Percentiles rank a stretch among this genome's conserved stretches.
phyloP scores from a whole-genome alignment of 2,113 vertebrate species.

The Rhegmatorhina hoffmannsi region DNA sequence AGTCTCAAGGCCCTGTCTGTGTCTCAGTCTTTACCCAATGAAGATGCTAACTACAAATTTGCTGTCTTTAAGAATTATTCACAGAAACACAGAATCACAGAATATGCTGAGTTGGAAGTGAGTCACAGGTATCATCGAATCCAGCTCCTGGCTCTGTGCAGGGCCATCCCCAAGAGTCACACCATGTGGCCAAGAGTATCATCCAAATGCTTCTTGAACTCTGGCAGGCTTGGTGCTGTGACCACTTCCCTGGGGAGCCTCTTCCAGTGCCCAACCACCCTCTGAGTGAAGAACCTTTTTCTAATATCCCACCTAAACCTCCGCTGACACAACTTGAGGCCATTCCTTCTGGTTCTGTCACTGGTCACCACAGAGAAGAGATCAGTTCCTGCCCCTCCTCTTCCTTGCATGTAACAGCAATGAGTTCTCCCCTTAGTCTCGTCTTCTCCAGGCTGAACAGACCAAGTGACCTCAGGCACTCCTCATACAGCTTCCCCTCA shows the following conservation, averaged over 20 bases:
- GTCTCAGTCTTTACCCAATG: background rate
- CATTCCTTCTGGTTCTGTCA: no score
- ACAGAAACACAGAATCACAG: background rate
- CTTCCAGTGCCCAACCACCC: background rate
- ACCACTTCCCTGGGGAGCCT: background rate
- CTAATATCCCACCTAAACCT: background rate
- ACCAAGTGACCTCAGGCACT: no score
- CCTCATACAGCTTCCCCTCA: no score
- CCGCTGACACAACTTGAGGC: background rate
- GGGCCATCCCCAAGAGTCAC: background rate
- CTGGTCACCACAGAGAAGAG: no score
- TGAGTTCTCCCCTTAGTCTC: no score
- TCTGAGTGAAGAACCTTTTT: background rate
- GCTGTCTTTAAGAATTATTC: background rate
- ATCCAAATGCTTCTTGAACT: background rate
- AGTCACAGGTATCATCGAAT: background rate
- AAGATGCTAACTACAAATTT: background rate
- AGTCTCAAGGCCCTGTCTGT: background rate
- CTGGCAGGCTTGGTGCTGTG: background rate
- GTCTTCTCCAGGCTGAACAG: no score
- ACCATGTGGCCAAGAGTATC: background rate
- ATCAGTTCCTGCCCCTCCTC: no score
- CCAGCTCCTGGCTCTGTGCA: background rate
- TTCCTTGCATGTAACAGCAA: no score
- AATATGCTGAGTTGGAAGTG: background rate